Base-by-base conservation (phyloP, 2,888 invertebrate species). In the Loripinus fragilis region DNA sequence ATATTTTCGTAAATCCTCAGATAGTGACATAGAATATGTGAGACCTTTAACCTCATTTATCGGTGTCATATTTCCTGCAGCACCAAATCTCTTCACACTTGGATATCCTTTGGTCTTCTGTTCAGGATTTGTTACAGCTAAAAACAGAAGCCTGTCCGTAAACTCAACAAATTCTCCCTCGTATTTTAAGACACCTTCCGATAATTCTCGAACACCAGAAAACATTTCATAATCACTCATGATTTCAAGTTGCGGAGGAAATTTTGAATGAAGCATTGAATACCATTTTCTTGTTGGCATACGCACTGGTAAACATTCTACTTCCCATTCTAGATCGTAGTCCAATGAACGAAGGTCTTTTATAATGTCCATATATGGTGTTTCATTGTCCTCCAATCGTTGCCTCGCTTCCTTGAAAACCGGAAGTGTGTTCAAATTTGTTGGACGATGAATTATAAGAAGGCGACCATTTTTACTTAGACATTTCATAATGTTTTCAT, bases 161-260 rank as follows among this genome's bases (percentile, higher is more conserved):
- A 93, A 92, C 74, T 92, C 92, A 3, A 93, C 89, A 30, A 85
- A 67, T 7, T 92, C 91, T 1, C 89, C 91, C 70, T 88, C 90
- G 74, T 93, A 93, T 78, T 93, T 93, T 42, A 93, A 72, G 20
- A 91, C 82, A 8, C 93, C 92, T 67, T 93, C 93, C 0, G 92
- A 88, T 2, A 93, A 86, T 78, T 93, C 92, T 10, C 93, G 80
- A 12, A 92, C 85, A 0, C 92, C 92, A 23, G 87, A 83, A 17
- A 82, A 64, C 20, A 93, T 86, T 76, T 92, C 92, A 25, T 86
- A 83, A 65, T 89, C 84, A 67, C 90, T 91, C 35, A 92, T 74
- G 25, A 90, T 83, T 80, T 92, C 91, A 86, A 92, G 86, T 73
- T 91, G 91, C 10, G 91, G 87, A 0, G 93, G 93, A 70, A 88